These are phyloP conservation scores for Yasuhikotakia modesta DNA, from an alignment of 2,797 vertebrate species.

Conservation along the genomic window DNA sequence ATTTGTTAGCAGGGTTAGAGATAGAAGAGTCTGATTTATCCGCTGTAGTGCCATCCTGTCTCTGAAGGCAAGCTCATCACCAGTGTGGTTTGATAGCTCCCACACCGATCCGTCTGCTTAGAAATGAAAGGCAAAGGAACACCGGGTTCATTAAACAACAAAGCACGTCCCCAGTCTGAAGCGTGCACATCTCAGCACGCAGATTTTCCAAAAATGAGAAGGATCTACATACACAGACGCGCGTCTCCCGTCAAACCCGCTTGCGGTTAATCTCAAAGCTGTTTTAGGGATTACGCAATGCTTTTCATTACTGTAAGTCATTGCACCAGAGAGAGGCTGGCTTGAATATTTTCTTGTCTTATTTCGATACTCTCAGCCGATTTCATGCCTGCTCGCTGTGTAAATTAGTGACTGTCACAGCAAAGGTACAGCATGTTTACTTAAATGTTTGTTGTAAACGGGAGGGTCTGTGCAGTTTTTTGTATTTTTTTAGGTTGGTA, in stretches of 20 bases:
- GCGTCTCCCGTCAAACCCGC: constrained; percentile 41
- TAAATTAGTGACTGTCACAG: constrained; percentile 23
- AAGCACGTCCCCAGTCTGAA: constrained; percentile 44
- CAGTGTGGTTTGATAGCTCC: constrained; percentile 50
- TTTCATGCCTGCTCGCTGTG: constrained; percentile 8
- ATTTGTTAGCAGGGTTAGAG: background rate
- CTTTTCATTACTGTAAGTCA: constrained; percentile 33
- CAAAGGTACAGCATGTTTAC: constrained; percentile 6
- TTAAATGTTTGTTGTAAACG: constrained; percentile 21
- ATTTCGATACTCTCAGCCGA: background rate
- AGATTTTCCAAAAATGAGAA: constrained; percentile 1
- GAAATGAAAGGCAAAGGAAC: constrained; percentile 26
- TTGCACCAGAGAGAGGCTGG: background rate
- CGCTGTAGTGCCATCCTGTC: constrained; percentile 42
- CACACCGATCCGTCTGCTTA: constrained; percentile 40
- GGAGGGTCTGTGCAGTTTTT: constrained; percentile 15
- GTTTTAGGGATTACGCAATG: constrained; percentile 25
- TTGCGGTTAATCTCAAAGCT: constrained; percentile 57
- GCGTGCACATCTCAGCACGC: background rate
- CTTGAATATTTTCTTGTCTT: constrained; percentile 5
- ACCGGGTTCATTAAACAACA: constrained; percentile 54
- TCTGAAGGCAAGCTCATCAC: constrained; percentile 49
- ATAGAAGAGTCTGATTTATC: constrained; percentile 38
- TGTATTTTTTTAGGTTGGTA: background rate
- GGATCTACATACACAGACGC: background rate